phyloP scores from a whole-genome alignment of 2,797 vertebrate species.

The Sebastes nivosus region DNA sequence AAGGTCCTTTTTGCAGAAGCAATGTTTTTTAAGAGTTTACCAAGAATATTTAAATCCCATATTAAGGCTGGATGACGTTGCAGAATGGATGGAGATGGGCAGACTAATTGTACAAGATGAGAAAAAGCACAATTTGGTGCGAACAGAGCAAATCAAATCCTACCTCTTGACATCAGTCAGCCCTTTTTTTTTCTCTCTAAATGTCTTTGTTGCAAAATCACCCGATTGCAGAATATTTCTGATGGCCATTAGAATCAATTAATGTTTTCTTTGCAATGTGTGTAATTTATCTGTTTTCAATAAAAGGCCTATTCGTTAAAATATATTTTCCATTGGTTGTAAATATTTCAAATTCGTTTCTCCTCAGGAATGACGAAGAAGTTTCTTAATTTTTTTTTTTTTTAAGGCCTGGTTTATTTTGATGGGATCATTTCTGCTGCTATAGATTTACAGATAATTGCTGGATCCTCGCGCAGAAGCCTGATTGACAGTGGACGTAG shows the following conservation, averaged over 20 bases:
- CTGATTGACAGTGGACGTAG: conserved; percentile 27
- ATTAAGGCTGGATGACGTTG: neutral
- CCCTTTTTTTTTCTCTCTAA: neutral
- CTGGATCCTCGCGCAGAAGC: neutral
- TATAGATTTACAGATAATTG: conserved; percentile 18
- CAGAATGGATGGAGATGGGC: neutral
- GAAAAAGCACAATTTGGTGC: neutral
- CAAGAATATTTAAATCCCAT: neutral
- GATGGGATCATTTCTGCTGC: neutral
- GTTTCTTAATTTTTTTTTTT: neutral
- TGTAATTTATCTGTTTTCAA: conserved; percentile 43
- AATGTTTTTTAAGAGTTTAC: neutral
- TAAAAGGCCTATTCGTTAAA: conserved; percentile 26
- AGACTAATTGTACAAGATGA: neutral
- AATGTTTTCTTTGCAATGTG: neutral
- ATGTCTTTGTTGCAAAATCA: conserved; percentile 12
- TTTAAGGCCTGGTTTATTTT: conserved; percentile 4
- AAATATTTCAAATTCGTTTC: neutral
- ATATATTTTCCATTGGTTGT: neutral
- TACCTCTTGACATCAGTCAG: conserved; percentile 37
- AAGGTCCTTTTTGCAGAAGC: neutral
- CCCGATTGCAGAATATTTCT: neutral
- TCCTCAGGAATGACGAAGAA: neutral
- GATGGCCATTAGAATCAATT: neutral
- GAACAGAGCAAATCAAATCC: conserved; percentile 33